Evolutionary conservation across 2,888 invertebrate genomes (phyloP).

Genomic region (Leucoma salicis): DNA sequence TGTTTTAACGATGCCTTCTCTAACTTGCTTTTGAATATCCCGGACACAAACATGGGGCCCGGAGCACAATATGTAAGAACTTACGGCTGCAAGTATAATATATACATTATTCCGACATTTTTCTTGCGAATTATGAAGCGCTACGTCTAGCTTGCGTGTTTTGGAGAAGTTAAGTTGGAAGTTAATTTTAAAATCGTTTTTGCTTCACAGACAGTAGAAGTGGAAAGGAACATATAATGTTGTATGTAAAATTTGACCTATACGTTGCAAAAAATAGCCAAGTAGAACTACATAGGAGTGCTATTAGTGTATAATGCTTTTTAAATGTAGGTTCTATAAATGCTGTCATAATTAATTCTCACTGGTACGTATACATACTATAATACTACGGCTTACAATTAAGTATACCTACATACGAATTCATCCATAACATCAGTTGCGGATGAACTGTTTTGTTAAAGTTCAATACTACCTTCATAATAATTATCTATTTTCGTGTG

Average conservation of each 20-base stretch:
- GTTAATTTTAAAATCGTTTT: conserved; percentile 38
- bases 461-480: conserved; percentile 58
- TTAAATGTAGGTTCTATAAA: conserved; percentile 7
- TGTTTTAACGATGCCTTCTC: conserved; percentile 20
- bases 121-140: conserved; percentile 66
- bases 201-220: conserved; percentile 30
- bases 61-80: conserved; percentile 51
- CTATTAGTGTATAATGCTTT: conserved; percentile 13
- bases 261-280: conserved; percentile 20
- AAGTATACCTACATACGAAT: conserved; percentile 52
- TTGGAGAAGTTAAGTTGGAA: conserved; percentile 48
- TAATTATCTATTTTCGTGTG: conserved; percentile 45
- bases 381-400: conserved; percentile 34
- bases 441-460: conserved; percentile 57
- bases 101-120: conserved; percentile 67
- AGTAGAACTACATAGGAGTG: conserved; percentile 4
- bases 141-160: conserved; percentile 63
- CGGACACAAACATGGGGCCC: conserved; percentile 39
- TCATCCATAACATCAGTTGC: conserved; percentile 54
- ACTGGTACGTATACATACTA: conserved; percentile 1
- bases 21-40: conserved; percentile 28
- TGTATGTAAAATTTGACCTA: conserved; percentile 38
- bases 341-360: conserved; percentile 12
- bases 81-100: conserved; percentile 48
- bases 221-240: conserved; percentile 31